Evolutionary conservation across 2,113 vertebrate genomes (phyloP), one percentile per base, ranked within the genome.

Genomic region (Paramisgurnus dabryanus): DNA sequence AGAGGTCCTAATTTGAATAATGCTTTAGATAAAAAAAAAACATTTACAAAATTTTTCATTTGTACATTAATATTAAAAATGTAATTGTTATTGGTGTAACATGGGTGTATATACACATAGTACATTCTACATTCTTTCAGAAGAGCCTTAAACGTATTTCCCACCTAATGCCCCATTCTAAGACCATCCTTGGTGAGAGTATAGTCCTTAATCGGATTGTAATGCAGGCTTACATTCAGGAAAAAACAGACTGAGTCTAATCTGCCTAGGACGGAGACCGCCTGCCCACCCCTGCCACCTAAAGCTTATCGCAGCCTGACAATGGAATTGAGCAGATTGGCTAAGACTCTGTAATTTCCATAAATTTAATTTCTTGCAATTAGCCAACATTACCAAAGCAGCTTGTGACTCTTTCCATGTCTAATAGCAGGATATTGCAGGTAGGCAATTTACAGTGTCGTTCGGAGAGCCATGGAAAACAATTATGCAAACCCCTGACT

Each of bases 121-220:
- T 22, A 22, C 22, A 22, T 22, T 1, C 22, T 22, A 22, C 22
- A 22, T 22, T 22, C 22, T 22, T 6, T 5, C 7, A 13, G 53
- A 53, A 18, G 22, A 18, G 49, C 39, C 27, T 58, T 73, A 5
- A 58, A 67, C 12, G 47, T 47, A 18, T 13, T 34, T 6, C 27
- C 17, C 6, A 72, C 58, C 49, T 63, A 68, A 80, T 64, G 22
- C 11, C 13, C 43, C 45, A 49, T 74, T 67, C 27, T 63, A 50
- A 41, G 70, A 53, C 11, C 40, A 40, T 65, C 67, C 61, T 2
- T 9, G 1, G 50, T 40, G 34, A 5, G 34, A 5, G 58, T 6
- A 49, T 18, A 11, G 57, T 10, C 15, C 81, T 87, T 83, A 80
- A 86, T 75, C 85, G 65, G 80, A 84, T 85, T 88, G 75, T 67